Evolutionary conservation across 2,797 vertebrate species (phyloP).

Genomic region (Sphenopsis melanotis): DNA sequence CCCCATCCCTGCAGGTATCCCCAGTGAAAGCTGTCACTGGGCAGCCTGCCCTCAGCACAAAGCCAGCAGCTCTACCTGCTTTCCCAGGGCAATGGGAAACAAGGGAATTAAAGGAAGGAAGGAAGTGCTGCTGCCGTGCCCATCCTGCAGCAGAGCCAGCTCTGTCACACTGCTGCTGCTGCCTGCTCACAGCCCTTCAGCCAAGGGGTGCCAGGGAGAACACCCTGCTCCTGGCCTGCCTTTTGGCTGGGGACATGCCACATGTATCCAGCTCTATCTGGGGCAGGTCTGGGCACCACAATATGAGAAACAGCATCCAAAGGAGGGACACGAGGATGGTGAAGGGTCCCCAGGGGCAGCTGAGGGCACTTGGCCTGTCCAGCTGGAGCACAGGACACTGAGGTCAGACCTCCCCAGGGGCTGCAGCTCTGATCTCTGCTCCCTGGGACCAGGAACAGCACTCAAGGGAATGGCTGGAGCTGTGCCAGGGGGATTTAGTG

Average conservation of each 20-base stretch:
- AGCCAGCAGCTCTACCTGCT: not conserved
- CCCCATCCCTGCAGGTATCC: not conserved
- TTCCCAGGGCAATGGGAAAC: not conserved
- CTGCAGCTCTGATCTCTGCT: not conserved
- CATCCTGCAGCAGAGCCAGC: not conserved
- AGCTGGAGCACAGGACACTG: not conserved
- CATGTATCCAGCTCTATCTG: accelerated
- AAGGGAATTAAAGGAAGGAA: not conserved
- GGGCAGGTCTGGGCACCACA: not conserved
- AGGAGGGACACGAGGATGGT: accelerated
- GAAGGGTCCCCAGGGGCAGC: not conserved
- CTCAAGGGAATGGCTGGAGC: not conserved
- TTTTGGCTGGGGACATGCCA: not conserved
- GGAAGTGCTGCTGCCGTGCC: not conserved
- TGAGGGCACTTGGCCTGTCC: not conserved
- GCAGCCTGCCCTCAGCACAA: not conserved
- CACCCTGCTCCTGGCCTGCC: not conserved
- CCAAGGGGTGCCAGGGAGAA: not conserved
- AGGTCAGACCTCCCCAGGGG: not conserved
- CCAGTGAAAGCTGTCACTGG: not conserved
- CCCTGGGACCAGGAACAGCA: not conserved
- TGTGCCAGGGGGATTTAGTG: accelerated
- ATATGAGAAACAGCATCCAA: not conserved
- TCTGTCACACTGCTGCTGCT: not conserved
- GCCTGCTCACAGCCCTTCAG: not conserved